Evolutionary conservation across 2,888 invertebrate species (phyloP).

Genomic region (Thecocarcelia acutangulata): DNA sequence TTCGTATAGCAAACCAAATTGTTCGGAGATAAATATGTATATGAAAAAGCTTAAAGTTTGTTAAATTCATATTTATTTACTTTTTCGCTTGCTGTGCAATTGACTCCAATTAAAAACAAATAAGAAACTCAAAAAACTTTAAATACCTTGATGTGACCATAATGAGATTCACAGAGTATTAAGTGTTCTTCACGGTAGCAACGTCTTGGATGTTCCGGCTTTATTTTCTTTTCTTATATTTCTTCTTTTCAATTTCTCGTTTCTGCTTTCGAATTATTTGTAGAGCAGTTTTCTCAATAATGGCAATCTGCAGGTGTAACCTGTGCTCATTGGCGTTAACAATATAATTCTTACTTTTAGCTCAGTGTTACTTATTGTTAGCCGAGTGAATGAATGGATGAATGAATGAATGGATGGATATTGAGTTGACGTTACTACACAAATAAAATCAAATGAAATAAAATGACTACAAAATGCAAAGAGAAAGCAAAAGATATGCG

Average conservation of each 20-base stretch:
- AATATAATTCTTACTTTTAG: slow-evolving; percentile 74
- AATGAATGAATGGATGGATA: slow-evolving; percentile 28
- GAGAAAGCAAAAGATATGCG: slow-evolving; percentile 69
- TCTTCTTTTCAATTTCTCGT: slow-evolving; percentile 20
- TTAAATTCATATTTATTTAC: no score
- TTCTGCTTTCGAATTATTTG: slow-evolving; percentile 14
- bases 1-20: no score
- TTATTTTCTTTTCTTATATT: slow-evolving; percentile 22
- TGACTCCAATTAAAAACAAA: slow-evolving; percentile 78
- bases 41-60: no score
- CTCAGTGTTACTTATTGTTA: slow-evolving; percentile 39
- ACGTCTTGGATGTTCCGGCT: slow-evolving; percentile 58
- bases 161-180: slow-evolving; percentile 40
- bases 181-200: slow-evolving; percentile 22
- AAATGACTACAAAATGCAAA: slow-evolving; percentile 40
- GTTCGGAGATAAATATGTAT: slow-evolving; percentile 74
- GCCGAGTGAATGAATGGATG: slow-evolving; percentile 13
- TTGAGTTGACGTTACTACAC: slow-evolving; percentile 27
- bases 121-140: slow-evolving; percentile 70
- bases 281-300: slow-evolving; percentile 40
- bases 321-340: slow-evolving; percentile 76
- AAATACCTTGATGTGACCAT: slow-evolving; percentile 61
- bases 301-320: slow-evolving; percentile 66
- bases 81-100: slow-evolving; percentile 75
- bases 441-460: slow-evolving; percentile 15